Base-by-base conservation (phyloP, 2,797 vertebrate genomes). In the Merluccius polli region DNA sequence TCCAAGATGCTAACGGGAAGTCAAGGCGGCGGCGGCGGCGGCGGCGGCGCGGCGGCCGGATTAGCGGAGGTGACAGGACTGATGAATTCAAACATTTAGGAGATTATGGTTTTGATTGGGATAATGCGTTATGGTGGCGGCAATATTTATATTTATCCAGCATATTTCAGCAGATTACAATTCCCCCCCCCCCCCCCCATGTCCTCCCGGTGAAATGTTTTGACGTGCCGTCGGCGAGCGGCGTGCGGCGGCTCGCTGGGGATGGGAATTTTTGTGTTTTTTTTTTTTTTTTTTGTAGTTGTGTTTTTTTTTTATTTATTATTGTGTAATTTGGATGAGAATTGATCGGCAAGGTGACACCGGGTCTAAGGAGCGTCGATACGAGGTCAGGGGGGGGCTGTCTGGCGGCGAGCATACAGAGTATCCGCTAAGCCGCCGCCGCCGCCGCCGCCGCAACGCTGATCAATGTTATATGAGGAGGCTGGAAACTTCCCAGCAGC, bases 341-440 rank as follows among this genome's bases (percentile, higher is more conserved):
- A 94, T 93, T 93, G 91, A 95, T 95, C 92, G 83, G 82, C 88
- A 93, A 92, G 91, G 93, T 94, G 93, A 93, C 92, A 90, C 88
- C 82, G 77, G 83, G 87, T 87, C 87, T 89, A 90, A 90, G 85
- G 90, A 88, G 91, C 89, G 91, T 93, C 93, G 92, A 94, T 93
- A 93, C 88, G 89, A 92, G 92, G 93, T 93, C 92, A 88, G 84
- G 80, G 83, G n/a, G 70, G 80, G 89, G 84, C 90, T 79, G 81
- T 87, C 82, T 74, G 85, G 84, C 38, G 63, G 74, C 84, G 12
- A 87, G 92, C 90, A 93, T 93, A 93, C 91, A 87, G 88, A 93
- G 87, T 85, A 77, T 84, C 82, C 82, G 77, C 86, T 91, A 85
- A 92, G 87, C 90, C 88, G 85, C 77, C 84, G 83, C 87, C 87